phyloP scores from a whole-genome alignment of 2,888 invertebrate species.

The Pharmacophagus antenor region DNA sequence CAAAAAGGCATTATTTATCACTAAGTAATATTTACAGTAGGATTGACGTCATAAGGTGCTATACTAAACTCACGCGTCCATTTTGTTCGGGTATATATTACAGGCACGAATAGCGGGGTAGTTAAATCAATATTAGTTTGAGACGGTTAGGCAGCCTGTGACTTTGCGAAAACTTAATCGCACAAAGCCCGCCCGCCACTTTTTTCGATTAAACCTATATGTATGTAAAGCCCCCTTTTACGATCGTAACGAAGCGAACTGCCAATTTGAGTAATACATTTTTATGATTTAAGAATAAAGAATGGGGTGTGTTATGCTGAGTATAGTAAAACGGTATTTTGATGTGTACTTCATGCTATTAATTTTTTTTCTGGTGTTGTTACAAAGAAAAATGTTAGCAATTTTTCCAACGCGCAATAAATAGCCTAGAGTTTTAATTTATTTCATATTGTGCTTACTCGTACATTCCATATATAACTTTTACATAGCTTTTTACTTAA shows the following conservation, averaged over 20 bases:
- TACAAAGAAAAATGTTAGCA: background rate
- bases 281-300: constrained; percentile 27
- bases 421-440: no score
- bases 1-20: background rate
- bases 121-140: constrained; percentile 33
- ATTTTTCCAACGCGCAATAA: background rate
- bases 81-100: constrained; percentile 14
- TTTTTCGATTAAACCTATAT: constrained; percentile 35
- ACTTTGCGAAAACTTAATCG: constrained; percentile 37
- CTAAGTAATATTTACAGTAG: background rate
- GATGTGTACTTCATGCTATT: background rate
- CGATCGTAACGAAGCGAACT: constrained; percentile 13
- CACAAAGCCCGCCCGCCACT: constrained; percentile 23
- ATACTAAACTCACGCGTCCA: constrained; percentile 1
- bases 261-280: constrained; percentile 27
- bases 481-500: no score
- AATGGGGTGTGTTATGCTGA: constrained; percentile 7
- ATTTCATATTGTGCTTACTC: no score
- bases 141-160: constrained; percentile 33
- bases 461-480: no score
- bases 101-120: constrained; percentile 23
- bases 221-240: constrained; percentile 27
- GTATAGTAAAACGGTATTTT: constrained; percentile 7
- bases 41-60: background rate
- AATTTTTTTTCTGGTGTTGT: background rate